A percentile compares a stretch with the other conserved stretches of the same genome.
These are phyloP conservation scores for Ptychadena robeensis DNA, from an alignment of 2,797 vertebrate genomes.

Conservation along the genomic window DNA sequence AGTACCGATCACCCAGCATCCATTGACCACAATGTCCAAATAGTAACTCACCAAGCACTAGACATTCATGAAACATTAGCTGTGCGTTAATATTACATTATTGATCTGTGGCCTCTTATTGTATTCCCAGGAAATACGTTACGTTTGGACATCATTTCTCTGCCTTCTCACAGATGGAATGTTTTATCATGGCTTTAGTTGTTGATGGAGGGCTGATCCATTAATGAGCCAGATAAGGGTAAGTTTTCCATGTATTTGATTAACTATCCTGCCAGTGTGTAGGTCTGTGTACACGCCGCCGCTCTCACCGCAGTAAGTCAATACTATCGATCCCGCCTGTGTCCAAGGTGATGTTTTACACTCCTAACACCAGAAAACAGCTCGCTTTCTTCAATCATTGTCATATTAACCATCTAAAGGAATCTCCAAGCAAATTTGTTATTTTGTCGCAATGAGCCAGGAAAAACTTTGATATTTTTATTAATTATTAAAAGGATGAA, in stretches of 20 bases:
- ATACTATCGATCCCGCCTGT: conserved; percentile 41
- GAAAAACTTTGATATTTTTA: no score
- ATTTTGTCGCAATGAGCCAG: no score
- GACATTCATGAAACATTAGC: no score
- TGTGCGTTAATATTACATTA: no score
- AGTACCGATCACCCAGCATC: no score
- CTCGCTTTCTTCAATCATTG: conserved; percentile 29
- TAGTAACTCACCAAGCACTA: no score
- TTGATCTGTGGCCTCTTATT: no score
- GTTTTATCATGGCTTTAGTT: background rate
- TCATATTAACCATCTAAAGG: no score
- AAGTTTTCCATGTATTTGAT: conserved; percentile 19
- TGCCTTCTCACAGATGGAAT: background rate
- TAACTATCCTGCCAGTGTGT: conserved; percentile 6
- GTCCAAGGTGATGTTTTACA: conserved; percentile 43
- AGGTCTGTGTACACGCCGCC: conserved; percentile 2
- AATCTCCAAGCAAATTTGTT: no score
- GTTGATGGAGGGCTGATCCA: background rate
- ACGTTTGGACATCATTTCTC: background rate
- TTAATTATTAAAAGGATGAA: no score
- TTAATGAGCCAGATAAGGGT: background rate
- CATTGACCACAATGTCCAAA: no score
- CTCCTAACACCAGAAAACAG: conserved; percentile 11
- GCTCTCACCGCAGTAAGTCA: conserved; percentile 16
- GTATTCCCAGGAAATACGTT: background rate